These are phyloP conservation scores for Aspidiotus rigidus DNA, from an alignment of 2,888 invertebrate genomes.

Conservation along the genomic window DNA sequence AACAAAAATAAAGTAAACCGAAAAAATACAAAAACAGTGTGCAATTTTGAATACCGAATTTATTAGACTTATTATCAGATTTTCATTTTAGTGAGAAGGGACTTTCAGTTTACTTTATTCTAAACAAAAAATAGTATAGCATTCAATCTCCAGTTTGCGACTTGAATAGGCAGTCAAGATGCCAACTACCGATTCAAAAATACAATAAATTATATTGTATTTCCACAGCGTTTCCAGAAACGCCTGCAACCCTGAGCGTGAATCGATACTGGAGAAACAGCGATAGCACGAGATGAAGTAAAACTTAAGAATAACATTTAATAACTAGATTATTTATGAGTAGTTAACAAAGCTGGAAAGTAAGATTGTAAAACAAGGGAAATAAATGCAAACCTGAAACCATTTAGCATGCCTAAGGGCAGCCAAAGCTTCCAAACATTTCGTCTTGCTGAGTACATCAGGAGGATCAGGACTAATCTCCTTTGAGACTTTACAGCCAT, in stretches of 20 bases:
- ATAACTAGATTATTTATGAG: background rate
- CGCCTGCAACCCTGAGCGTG: too few species aligned
- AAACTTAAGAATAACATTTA: background rate
- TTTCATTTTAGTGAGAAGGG: background rate
- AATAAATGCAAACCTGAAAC: conserved; percentile 75
- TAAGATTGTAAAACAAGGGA: conserved; percentile 35
- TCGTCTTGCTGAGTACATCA: conserved; percentile 88
- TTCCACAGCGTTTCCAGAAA: background rate
- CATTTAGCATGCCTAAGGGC: conserved; percentile 99
- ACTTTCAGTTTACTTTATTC: conserved; percentile 29
- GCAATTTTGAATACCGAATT: too few species aligned
- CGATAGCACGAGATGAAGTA: background rate
- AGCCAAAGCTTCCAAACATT: conserved; percentile 99
- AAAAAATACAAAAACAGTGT: background rate
- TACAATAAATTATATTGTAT: background rate
- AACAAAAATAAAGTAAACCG: conserved; percentile 27
- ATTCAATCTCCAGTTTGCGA: background rate
- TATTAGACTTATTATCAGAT: too few species aligned
- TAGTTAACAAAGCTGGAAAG: conserved; percentile 33
- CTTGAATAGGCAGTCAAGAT: conserved; percentile 20
- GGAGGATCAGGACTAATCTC: conserved; percentile 34
- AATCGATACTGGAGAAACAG: background rate
- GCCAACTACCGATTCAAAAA: conserved; percentile 14
- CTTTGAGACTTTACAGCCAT: conserved; percentile 34
- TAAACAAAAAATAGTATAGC: conserved; percentile 1